Base-by-base conservation (phyloP, 2,797 vertebrate species). In the Bradypodion pumilum region DNA sequence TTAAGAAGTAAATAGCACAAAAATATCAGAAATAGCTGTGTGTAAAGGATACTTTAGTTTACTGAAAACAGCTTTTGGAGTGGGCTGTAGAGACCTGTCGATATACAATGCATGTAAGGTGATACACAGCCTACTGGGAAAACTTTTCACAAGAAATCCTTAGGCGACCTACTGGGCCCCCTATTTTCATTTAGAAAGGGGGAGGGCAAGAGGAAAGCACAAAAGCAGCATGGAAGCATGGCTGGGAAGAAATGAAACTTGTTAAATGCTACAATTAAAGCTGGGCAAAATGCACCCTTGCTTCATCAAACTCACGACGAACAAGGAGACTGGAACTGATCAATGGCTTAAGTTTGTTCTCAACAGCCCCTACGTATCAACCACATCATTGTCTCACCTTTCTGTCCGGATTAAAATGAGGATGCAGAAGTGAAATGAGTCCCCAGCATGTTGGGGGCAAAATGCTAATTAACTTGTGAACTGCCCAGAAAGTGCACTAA, bases 191-290 rank as follows among this genome's bases (percentile, higher is more conserved):
- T 81, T 69, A 85, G 60, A 42, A 70, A 78, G 59, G 70, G 1
- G 0, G n/a, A n/a, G n/a, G 1, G 1, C 44, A 9, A 29, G 35
- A 52, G 56, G 49, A 85, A 85, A 32, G 5, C 69, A 35, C 86
- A 83, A 89, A 90, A 92, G 92, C 87, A 89, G 87, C 81, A 79
- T 85, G 86, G 91, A 93, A 92, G 78, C 93, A 81, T 80, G 88
- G 85, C 78, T 92, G 78, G 81, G 72, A 91, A 92, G 81, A 92
- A 90, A 89, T 69, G 65, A 92, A 93, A 87, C 89, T 91, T 88
- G 94, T 93, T 93, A 94, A 95, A 94, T 93, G 87, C 91, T 90
- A 91, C 94, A 93, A 93, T 94, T 93, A 93, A 94, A 95, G 84
- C 35, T 1, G 76, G 89, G 82, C 76, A 60, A 72, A 52, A 46